Conservation (phyloP, 1,140 invertebrate genomes). For the Drosophila micromelanica region DNA sequence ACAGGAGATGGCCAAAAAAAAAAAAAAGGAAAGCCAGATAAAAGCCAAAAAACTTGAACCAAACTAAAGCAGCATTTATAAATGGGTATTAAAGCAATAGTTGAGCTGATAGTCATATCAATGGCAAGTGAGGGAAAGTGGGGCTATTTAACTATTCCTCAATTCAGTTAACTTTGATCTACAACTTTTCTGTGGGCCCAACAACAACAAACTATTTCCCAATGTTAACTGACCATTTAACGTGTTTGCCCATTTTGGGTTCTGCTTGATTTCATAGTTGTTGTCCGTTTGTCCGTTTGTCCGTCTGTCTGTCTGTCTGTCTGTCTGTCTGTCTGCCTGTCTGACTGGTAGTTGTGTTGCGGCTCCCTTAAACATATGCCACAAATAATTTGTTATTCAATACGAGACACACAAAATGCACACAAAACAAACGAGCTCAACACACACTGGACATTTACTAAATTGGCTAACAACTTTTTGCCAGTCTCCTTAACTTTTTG, state of each 20-base stretch:
- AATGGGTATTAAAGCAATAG: neutral
- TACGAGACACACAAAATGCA: slow-evolving; percentile 74
- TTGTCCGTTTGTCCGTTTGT: neutral
- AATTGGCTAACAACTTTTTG: slow-evolving; percentile 80
- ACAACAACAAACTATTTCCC: slow-evolving; percentile 23
- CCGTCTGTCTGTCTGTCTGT: neutral
- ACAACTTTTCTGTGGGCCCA: neutral
- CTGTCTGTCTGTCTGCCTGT: neutral
- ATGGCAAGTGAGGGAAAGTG: neutral
- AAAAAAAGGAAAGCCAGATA: slow-evolving; percentile 21
- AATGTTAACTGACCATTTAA: slow-evolving; percentile 54
- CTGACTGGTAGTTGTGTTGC: slow-evolving; percentile 17
- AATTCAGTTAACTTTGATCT: slow-evolving; percentile 27
- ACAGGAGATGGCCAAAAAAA: slow-evolving; percentile 34
- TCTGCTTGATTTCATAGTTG: slow-evolving; percentile 16
- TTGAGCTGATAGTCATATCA: slow-evolving; percentile 1
- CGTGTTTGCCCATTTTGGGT: slow-evolving; percentile 29
- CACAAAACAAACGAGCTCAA: slow-evolving; percentile 73
- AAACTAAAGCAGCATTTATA: slow-evolving; percentile 9
- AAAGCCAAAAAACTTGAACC: slow-evolving; percentile 1
- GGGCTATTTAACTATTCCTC: slow-evolving; percentile 18
- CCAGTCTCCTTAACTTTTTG: slow-evolving; percentile 28
- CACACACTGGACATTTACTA: slow-evolving; percentile 70
- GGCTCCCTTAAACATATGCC: slow-evolving; percentile 60
- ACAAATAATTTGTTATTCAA: slow-evolving; percentile 81